phyloP scores from a whole-genome alignment of 1,140 invertebrate genomes.

The Drosophila mojavensis region DNA sequence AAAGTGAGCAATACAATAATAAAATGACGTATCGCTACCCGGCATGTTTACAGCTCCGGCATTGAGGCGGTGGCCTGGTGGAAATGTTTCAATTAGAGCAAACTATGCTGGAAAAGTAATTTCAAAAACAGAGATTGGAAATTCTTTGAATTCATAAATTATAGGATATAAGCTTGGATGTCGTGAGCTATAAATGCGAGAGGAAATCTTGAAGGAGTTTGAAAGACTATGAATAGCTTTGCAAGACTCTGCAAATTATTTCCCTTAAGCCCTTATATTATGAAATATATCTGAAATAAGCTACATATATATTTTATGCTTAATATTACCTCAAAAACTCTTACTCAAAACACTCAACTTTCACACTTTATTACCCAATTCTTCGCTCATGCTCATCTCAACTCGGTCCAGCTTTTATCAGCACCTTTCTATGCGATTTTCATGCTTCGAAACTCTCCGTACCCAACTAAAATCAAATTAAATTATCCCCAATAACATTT shows the following conservation, averaged over 20 bases:
- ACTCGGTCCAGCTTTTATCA: too few relatives aligned
- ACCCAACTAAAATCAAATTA: background rate
- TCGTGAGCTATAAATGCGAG: background rate
- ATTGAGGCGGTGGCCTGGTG: background rate
- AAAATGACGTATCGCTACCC: conserved; percentile 24
- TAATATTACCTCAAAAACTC: too few relatives aligned
- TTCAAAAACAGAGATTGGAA: background rate
- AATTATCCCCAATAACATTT: background rate
- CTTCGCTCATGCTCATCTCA: too few relatives aligned
- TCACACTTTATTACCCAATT: too few relatives aligned
- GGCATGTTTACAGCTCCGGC: background rate
- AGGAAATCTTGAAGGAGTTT: too few relatives aligned
- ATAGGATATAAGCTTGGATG: background rate
- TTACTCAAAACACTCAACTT: too few relatives aligned
- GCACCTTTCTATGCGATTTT: background rate
- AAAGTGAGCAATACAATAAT: conserved; percentile 27
- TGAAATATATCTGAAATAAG: too few relatives aligned
- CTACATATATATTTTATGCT: too few relatives aligned
- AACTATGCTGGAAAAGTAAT: background rate
- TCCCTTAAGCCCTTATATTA: too few relatives aligned
- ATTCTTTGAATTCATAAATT: background rate
- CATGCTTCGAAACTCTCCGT: background rate
- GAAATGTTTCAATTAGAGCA: too few relatives aligned
- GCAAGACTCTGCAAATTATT: too few relatives aligned
- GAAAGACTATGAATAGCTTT: too few relatives aligned